phyloP scores from a whole-genome alignment of 2,797 vertebrate species.

The Pyrocephalus nanus region DNA sequence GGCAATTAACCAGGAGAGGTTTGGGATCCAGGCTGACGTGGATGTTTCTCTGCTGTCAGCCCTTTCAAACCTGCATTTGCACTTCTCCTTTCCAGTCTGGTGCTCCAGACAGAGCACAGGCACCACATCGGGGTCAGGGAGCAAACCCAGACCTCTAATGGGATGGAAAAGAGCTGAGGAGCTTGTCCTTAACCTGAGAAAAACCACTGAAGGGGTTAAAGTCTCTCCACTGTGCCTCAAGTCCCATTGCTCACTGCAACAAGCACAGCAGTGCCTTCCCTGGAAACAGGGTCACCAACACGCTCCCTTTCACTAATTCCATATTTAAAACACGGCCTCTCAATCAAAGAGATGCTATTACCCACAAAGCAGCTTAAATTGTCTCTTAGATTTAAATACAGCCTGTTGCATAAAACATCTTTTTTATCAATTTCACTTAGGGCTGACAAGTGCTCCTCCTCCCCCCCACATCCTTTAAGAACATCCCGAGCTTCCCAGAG shows the following conservation, averaged over 20 bases:
- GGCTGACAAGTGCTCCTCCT: not conserved
- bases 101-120: not conserved
- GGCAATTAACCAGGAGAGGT: not conserved
- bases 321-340: not conserved
- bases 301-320: not conserved
- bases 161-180: not conserved
- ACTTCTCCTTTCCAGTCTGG: not conserved
- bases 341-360: not conserved
- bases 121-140: not conserved
- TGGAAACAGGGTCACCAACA: not conserved
- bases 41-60: not conserved
- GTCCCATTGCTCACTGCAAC: not conserved
- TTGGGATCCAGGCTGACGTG: not conserved
- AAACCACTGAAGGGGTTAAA: not conserved
- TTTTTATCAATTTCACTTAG: not conserved
- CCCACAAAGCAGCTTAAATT: constrained; percentile 14
- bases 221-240: not conserved
- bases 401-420: constrained; percentile 42
- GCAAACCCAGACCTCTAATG: not conserved
- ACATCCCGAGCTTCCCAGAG: not conserved
- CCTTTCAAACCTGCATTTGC: not conserved
- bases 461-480: not conserved
- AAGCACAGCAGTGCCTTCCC: not conserved
- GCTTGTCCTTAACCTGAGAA: not conserved
- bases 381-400: constrained; percentile 4